Conservation (phyloP, 2,888 invertebrate genomes). For the Leucoma salicis region DNA sequence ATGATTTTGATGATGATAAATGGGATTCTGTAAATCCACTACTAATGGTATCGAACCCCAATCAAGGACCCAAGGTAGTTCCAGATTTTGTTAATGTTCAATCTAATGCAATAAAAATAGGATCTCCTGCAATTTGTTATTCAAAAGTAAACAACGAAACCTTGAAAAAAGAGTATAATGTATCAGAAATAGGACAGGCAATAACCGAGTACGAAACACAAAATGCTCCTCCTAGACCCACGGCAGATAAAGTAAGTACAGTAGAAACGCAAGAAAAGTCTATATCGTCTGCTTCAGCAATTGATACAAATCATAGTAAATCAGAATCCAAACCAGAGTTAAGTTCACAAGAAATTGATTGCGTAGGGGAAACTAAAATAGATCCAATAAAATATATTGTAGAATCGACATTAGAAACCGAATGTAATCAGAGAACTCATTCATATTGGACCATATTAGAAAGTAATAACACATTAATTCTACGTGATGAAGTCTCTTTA, state of each 20-base stretch:
- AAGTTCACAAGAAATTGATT: neutral
- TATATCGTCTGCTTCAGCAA: neutral
- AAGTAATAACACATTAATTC: conserved; percentile 1
- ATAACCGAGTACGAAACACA: too few species aligned
- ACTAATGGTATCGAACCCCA: conserved; percentile 17
- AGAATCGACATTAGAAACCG: neutral
- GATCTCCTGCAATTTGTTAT: neutral
- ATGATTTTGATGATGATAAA: conserved; percentile 38
- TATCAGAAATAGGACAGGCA: neutral
- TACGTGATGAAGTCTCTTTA: neutral
- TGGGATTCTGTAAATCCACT: conserved; percentile 48
- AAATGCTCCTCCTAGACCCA: neutral
- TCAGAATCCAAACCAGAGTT: neutral
- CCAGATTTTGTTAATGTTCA: neutral
- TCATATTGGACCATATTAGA: neutral
- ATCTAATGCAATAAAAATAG: neutral
- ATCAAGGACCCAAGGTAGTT: neutral
- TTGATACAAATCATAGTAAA: neutral
- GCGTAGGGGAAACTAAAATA: neutral
- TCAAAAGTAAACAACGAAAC: neutral
- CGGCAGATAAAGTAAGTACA: neutral
- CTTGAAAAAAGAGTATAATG: neutral
- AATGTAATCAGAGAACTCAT: neutral
- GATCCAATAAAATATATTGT: neutral
- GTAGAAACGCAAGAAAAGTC: neutral